These are phyloP conservation scores for Corvus cornix DNA, from an alignment of 2,113 vertebrate species.

Conservation along the genomic window DNA sequence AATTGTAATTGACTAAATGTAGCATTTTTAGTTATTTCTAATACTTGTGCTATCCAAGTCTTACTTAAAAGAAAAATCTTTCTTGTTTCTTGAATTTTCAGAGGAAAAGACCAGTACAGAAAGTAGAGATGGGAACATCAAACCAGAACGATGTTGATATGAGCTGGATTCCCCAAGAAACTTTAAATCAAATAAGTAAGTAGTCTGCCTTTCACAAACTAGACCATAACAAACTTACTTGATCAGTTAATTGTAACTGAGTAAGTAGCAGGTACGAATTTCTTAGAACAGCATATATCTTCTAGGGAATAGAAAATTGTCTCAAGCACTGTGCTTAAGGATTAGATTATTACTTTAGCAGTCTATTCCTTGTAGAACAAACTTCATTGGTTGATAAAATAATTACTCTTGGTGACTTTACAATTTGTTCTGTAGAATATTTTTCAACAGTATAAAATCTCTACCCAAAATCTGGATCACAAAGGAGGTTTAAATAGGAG, in stretches of 20 bases:
- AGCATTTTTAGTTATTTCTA: neutral
- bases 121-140: slow-evolving; percentile 95
- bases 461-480: neutral
- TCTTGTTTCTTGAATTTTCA: slow-evolving; percentile 39
- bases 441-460: neutral
- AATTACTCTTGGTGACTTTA: neutral
- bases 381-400: neutral
- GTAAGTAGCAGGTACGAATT: neutral
- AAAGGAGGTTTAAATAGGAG: neutral
- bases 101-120: slow-evolving; percentile 90
- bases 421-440: neutral
- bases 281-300: neutral
- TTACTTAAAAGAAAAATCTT: neutral
- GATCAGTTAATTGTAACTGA: neutral
- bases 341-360: neutral
- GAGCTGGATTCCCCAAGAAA: slow-evolving; percentile 99
- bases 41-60: neutral
- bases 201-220: slow-evolving; percentile 4
- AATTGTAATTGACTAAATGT: neutral
- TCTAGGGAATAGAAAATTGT: neutral
- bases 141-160: slow-evolving; percentile 96
- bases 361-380: neutral
- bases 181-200: slow-evolving; percentile 98
- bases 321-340: neutral
- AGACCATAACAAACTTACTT: neutral